phyloP scores from a whole-genome alignment of 2,888 invertebrate species.

The Eulithis prunata region DNA sequence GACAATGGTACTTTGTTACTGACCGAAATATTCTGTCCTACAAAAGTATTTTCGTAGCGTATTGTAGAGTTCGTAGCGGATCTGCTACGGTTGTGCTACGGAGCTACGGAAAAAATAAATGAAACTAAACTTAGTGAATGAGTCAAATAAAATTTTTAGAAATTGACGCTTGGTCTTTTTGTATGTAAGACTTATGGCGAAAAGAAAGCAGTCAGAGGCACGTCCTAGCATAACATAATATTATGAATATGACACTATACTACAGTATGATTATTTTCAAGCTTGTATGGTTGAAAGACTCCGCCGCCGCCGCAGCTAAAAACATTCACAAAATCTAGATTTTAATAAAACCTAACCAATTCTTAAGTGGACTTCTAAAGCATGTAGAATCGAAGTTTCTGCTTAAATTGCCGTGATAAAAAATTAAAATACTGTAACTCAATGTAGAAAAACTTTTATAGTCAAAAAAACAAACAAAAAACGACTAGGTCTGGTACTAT shows the following conservation, averaged over 20 bases:
- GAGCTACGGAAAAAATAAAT: slow-evolving; percentile 1
- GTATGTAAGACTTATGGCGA: too few relatives aligned
- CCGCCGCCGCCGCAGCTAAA: too few relatives aligned
- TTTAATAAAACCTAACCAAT: neutral
- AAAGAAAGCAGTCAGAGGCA: too few relatives aligned
- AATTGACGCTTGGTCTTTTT: too few relatives aligned
- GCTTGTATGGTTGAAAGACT: too few relatives aligned
- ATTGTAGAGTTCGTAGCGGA: slow-evolving; percentile 9
- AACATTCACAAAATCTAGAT: neutral
- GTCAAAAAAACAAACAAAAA: too few relatives aligned
- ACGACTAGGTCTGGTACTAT: too few relatives aligned
- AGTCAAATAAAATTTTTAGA: too few relatives aligned
- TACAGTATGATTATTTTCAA: too few relatives aligned
- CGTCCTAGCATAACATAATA: too few relatives aligned
- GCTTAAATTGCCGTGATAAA: slow-evolving; percentile 8
- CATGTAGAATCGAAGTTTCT: slow-evolving; percentile 10
- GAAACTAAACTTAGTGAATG: neutral
- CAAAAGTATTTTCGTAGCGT: slow-evolving; percentile 5
- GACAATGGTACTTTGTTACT: neutral
- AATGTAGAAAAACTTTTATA: slow-evolving; percentile 8
- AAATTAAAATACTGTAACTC: slow-evolving; percentile 6
- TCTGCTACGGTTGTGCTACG: neutral
- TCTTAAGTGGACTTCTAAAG: neutral
- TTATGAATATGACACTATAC: too few relatives aligned
- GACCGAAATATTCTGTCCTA: too few relatives aligned